These are phyloP conservation scores for Pempheris klunzingeri DNA, from an alignment of 2,797 vertebrate genomes.

Conservation along the genomic window DNA sequence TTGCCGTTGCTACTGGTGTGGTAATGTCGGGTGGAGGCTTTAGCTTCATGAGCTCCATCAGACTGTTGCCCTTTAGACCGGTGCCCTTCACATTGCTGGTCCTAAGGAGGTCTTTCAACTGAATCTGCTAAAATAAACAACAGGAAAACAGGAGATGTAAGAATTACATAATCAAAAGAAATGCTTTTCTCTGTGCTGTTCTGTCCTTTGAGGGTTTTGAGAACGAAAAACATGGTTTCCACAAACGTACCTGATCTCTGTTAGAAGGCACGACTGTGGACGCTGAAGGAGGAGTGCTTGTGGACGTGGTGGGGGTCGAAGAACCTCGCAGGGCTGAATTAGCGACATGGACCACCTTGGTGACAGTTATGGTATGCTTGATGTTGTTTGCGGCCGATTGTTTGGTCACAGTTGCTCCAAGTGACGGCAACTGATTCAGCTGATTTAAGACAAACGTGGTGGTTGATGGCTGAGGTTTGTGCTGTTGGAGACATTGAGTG, in stretches of 20 bases:
- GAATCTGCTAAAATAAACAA: conserved; percentile 80
- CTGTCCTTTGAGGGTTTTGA: no score
- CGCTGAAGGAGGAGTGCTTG: conserved; percentile 83
- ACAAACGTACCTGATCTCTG: conserved; percentile 87
- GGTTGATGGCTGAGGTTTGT: conserved; percentile 96
- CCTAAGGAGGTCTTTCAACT: conserved; percentile 93
- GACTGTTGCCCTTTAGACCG: conserved; percentile 86
- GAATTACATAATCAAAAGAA: not conserved
- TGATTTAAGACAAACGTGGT: conserved; percentile 99
- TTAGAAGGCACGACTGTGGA: conserved; percentile 89
- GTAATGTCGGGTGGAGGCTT: conserved; percentile 97
- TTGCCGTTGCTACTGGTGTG: conserved; percentile 96
- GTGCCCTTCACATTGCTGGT: conserved; percentile 68
- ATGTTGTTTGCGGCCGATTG: conserved; percentile 90
- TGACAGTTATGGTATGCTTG: conserved; percentile 96
- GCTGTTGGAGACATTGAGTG: conserved; percentile 59
- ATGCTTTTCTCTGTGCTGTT: not conserved
- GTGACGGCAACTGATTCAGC: conserved; percentile 96
- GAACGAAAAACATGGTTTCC: not conserved
- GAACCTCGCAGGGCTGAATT: conserved; percentile 89
- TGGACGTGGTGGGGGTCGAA: conserved; percentile 77
- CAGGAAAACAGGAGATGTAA: not conserved
- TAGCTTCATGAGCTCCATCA: conserved; percentile 98
- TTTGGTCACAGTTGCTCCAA: conserved; percentile 94
- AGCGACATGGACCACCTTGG: conserved; percentile 94